phyloP scores from a whole-genome alignment of 2,113 vertebrate genomes.

The Gasterosteus aculeatus region DNA sequence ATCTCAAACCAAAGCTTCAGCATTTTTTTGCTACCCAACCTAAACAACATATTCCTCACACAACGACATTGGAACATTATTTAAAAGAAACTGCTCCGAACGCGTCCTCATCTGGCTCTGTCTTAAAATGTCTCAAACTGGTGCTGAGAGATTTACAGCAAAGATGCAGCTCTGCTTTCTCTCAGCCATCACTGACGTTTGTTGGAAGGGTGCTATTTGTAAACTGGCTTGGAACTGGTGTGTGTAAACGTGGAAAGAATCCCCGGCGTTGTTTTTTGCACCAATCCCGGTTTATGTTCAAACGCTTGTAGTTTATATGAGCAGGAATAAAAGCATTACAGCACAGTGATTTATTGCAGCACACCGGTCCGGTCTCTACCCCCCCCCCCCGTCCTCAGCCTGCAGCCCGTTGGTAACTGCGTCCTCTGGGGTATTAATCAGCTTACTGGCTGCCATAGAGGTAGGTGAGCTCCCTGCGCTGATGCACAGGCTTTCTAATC shows the following conservation, averaged over 20 bases:
- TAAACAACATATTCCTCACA: not conserved
- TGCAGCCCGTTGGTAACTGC: constrained; percentile 37
- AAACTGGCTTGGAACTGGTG: not conserved
- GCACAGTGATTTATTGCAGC: constrained; percentile 45
- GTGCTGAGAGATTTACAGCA: constrained; percentile 12
- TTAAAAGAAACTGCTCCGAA: not conserved
- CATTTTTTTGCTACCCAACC: not conserved
- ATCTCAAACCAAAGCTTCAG: not conserved
- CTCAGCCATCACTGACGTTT: not conserved
- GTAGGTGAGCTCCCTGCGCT: constrained; percentile 38
- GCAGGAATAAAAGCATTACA: constrained; percentile 17
- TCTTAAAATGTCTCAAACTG: constrained; percentile 10
- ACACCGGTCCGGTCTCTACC: constrained; percentile 27
- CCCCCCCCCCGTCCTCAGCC: constrained; percentile 29
- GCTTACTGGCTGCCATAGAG: constrained; percentile 62
- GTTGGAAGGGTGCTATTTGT: not conserved
- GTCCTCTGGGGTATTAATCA: constrained; percentile 74
- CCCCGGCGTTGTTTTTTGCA: not conserved
- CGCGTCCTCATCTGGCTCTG: not conserved
- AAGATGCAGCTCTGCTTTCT: not conserved
- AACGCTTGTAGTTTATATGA: constrained; percentile 3
- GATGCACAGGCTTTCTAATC: constrained; percentile 67
- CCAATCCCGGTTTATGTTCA: not conserved
- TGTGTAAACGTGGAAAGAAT: not conserved
- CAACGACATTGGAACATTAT: not conserved